Percentiles rank a stretch among this genome's conserved stretches.
These are phyloP conservation scores for Paracanthobrama guichenoti DNA, from an alignment of 2,113 vertebrate genomes.

Conservation along the genomic window DNA sequence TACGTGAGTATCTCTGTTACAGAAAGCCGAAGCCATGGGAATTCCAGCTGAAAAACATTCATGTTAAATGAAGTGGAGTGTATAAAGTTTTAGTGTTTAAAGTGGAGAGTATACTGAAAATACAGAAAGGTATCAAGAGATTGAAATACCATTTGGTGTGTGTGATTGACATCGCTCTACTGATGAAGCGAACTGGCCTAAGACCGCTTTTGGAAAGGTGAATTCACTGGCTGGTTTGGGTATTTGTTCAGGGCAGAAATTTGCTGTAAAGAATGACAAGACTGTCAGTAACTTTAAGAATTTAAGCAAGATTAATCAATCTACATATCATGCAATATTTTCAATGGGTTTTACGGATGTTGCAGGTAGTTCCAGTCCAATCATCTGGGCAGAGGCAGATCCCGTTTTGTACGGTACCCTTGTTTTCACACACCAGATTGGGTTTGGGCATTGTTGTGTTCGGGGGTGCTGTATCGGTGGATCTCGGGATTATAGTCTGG, in stretches of 20 bases:
- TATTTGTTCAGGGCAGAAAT: neutral
- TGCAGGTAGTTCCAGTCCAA: constrained; percentile 21
- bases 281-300: neutral
- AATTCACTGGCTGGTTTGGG: neutral
- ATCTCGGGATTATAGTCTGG: too few species aligned
- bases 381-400: constrained; percentile 2
- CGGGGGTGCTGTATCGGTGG: neutral
- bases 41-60: constrained; percentile 44
- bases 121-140: neutral
- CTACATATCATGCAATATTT: neutral
- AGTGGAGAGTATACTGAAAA: neutral
- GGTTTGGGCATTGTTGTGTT: neutral
- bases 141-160: constrained; percentile 45
- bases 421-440: neutral
- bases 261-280: constrained; percentile 16
- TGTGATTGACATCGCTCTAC: neutral
- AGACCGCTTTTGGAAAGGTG: constrained; percentile 14
- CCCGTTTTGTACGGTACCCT: neutral
- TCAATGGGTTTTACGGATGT: neutral
- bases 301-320: neutral
- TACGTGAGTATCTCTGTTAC: neutral
- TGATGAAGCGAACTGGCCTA: constrained; percentile 40
- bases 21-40: constrained; percentile 46
- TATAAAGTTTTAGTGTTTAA: too few species aligned
- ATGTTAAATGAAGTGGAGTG: neutral